A percentile compares a stretch with the other conserved stretches of the same genome.
Evolutionary conservation across 2,113 vertebrate genomes (phyloP).

Genomic region (Dasyurus viverrinus): DNA sequence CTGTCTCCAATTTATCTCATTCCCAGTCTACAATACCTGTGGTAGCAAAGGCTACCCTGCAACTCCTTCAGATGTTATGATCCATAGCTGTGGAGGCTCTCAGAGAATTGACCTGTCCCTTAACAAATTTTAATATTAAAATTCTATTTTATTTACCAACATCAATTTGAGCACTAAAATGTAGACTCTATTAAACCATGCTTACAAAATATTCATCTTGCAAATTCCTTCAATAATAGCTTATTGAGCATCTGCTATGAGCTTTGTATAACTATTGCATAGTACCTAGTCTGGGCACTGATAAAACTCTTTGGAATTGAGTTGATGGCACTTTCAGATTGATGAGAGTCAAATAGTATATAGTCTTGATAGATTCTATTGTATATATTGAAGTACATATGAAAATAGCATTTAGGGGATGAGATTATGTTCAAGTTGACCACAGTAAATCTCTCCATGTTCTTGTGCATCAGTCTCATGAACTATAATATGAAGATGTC

Average conservation of each 20-base stretch:
- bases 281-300: background rate
- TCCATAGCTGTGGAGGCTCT: too few species aligned
- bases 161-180: background rate
- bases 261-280: background rate
- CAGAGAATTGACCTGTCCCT: too few species aligned
- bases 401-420: background rate
- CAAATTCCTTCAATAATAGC: background rate
- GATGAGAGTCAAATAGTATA: background rate
- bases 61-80: too few species aligned
- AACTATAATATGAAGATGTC: background rate
- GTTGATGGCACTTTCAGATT: background rate
- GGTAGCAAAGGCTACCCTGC: too few species aligned
- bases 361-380: background rate
- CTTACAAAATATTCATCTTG: background rate
- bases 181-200: background rate
- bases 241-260: background rate
- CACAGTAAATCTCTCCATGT: background rate
- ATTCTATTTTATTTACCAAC: background rate
- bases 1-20: too few species aligned
- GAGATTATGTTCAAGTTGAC: background rate
- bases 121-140: background rate
- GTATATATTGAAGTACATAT: background rate
- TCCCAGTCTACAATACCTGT: too few species aligned
- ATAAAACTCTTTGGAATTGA: background rate
- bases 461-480: background rate